Evolutionary conservation across 1,140 invertebrate species (phyloP).

Genomic region (Cydia splendana): DNA sequence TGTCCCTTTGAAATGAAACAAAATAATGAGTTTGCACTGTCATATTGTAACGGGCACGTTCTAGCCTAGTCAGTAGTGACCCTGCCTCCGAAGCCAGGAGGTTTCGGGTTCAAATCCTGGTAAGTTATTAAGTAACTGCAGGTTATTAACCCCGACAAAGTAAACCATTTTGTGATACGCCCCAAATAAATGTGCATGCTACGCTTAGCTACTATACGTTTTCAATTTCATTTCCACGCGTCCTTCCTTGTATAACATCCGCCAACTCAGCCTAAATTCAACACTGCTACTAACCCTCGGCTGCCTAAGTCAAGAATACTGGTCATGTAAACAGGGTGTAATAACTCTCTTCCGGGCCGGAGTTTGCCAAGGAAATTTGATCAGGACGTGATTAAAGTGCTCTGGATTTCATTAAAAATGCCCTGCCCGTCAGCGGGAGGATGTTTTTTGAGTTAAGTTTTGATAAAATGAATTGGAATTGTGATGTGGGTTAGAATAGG

Average conservation of each 20-base stretch:
- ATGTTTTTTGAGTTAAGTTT: constrained; percentile 14
- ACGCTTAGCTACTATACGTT: too few species aligned
- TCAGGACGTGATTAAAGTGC: constrained; percentile 14
- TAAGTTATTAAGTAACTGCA: too few species aligned
- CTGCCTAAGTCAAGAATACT: constrained; percentile 9
- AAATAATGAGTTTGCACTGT: too few species aligned
- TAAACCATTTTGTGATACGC: too few species aligned
- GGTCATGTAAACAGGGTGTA: constrained; percentile 15
- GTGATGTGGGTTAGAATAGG: neutral
- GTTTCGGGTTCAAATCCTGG: too few species aligned
- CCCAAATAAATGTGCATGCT: too few species aligned
- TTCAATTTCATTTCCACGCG: neutral
- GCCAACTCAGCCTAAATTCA: neutral
- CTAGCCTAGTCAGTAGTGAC: too few species aligned
- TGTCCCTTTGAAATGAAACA: too few species aligned
- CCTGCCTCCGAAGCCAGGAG: too few species aligned
- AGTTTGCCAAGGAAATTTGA: constrained; percentile 19
- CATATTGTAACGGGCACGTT: too few species aligned
- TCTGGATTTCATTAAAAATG: constrained; percentile 1
- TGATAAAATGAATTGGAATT: constrained; percentile 3
- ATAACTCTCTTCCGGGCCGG: constrained; percentile 6
- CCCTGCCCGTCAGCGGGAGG: neutral
- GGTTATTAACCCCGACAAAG: too few species aligned
- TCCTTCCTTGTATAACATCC: neutral
- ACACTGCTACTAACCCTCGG: neutral